These are phyloP conservation scores for Hyles lineata DNA, from an alignment of 2,888 invertebrate species.

Conservation along the genomic window DNA sequence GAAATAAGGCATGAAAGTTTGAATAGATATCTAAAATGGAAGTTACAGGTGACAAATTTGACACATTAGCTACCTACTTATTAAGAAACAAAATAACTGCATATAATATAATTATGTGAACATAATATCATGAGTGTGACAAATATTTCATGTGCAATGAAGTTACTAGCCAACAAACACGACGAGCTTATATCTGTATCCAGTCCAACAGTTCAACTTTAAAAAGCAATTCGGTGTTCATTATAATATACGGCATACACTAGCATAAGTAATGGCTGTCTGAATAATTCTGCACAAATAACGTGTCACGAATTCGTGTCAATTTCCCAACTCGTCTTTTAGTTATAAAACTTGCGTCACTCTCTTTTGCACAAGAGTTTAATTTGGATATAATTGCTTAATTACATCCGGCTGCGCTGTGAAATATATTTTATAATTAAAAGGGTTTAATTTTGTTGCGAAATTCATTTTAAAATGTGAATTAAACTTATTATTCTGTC, in stretches of 20 bases:
- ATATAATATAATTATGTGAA: too few species aligned
- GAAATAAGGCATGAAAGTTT: too few species aligned
- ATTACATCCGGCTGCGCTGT: neutral
- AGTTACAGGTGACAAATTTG: too few species aligned
- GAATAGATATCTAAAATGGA: too few species aligned
- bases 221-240: neutral
- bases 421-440: neutral
- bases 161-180: too few species aligned
- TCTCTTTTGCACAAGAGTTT: neutral
- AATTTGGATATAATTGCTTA: neutral
- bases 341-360: neutral
- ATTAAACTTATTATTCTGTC: neutral
- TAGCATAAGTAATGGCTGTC: neutral
- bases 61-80: too few species aligned
- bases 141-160: too few species aligned
- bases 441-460: neutral
- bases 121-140: too few species aligned
- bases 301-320: neutral
- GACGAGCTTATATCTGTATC: too few species aligned
- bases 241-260: neutral
- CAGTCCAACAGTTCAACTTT: neutral
- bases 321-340: neutral
- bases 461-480: neutral
- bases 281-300: conserved; percentile 1
- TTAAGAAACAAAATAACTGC: too few species aligned